Conservation (phyloP, 1,140 invertebrate species). For the Calliphora vicina region DNA sequence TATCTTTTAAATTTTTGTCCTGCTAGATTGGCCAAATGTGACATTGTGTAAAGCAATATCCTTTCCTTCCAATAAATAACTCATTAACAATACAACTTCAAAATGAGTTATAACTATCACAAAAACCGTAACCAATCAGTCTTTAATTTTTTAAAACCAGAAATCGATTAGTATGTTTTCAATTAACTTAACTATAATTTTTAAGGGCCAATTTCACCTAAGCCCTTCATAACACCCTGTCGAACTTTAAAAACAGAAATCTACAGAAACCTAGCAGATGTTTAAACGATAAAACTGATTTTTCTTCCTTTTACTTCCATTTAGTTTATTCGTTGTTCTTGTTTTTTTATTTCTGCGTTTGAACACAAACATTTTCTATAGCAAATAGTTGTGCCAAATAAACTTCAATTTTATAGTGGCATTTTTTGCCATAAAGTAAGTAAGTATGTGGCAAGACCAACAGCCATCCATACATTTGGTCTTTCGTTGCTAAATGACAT, state of each 20-base stretch:
- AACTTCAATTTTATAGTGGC: background rate
- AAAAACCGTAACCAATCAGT: too few relatives aligned
- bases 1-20: too few relatives aligned
- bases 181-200: too few relatives aligned
- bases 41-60: too few relatives aligned
- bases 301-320: background rate
- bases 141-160: too few relatives aligned
- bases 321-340: background rate
- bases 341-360: background rate
- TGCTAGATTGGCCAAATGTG: too few relatives aligned
- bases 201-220: too few relatives aligned
- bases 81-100: too few relatives aligned
- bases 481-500: background rate
- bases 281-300: background rate
- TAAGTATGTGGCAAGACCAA: background rate
- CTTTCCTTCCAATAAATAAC: too few relatives aligned
- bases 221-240: too few relatives aligned
- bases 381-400: conserved; percentile 21
- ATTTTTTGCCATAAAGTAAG: background rate
- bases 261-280: background rate
- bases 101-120: too few relatives aligned
- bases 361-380: background rate
- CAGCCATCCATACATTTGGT: background rate
- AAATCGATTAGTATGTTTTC: too few relatives aligned
- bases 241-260: background rate